Evolutionary conservation across 1,140 invertebrate species (phyloP), one percentile per base, ranked within the genome.

Genomic region (Harlomillsia oculata): DNA sequence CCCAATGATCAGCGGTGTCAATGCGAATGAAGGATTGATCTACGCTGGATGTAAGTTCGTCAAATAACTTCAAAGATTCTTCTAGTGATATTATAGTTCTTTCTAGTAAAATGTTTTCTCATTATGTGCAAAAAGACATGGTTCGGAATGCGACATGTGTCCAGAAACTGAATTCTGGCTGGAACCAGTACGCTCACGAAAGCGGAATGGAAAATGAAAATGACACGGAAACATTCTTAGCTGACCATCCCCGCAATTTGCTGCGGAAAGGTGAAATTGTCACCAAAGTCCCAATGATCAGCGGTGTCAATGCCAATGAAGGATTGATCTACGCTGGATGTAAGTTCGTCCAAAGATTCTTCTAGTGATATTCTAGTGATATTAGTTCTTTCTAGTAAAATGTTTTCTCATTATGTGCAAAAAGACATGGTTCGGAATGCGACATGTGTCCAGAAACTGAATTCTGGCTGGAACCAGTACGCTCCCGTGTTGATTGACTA

Each of bases 251-350:
- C 0, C 39, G 36, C 14, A 45, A 53, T 9, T 18, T 62, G 21
- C n/a, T 62, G 20, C 32, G 23, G 6, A 14, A 40, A 34, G 49
- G 50, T 11, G 49, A 57, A 18, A 50, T 51, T 18, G 23, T 39
- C 13, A 16, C 36, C 0, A 44, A 39, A 23, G 50, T 57, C 20
- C 59, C 59, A 13, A 41, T 56, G 16, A 53, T 62, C 2, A 36
- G 29, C 9, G 59, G 59, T 13, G 50, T 46, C 3, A 62, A 62
- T 39, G 11, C 43, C 0, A 28, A 62, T 16, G 59, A 62, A 43
- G 59, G 49, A 26, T 20, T 62, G 1, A 34, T 62, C 29, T 62
- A 57, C 23, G 45, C 37, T n/a, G 48, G 45, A 51, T 46, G 51
- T 60, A 44, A 39, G 51, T 29, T n/a, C n/a, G n/a, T n/a, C n/a